Conservation (phyloP, 2,113 vertebrate species). For the Nanorana parkeri region DNA sequence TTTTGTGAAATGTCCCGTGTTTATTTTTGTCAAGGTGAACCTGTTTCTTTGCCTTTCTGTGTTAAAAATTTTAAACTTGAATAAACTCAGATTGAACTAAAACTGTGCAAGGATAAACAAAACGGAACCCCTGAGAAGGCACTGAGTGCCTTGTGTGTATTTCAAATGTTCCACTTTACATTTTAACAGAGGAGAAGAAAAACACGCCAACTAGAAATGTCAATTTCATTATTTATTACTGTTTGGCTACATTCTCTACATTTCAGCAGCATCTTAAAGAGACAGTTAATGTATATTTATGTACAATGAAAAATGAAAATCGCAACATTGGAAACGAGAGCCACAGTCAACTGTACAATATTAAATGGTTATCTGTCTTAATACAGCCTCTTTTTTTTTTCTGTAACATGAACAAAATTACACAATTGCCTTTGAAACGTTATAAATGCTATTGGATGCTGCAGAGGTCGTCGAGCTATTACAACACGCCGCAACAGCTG, state of each 20-base stretch:
- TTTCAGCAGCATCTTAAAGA: constrained; percentile 86
- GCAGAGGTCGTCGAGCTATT: constrained; percentile 49
- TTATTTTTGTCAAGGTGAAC: too few species aligned
- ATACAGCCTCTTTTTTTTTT: constrained; percentile 76
- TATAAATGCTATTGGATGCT: constrained; percentile 64
- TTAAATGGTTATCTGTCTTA: constrained; percentile 74
- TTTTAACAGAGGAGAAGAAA: background rate
- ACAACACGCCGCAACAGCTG: background rate
- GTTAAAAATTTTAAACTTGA: too few species aligned
- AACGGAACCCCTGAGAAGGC: too few species aligned
- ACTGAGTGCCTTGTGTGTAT: too few species aligned
- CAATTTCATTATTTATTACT: constrained; percentile 83
- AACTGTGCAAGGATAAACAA: too few species aligned
- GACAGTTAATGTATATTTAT: constrained; percentile 81
- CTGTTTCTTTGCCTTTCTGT: too few species aligned
- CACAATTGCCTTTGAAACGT: constrained; percentile 71
- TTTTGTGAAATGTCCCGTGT: too few species aligned
- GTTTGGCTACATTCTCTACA: constrained; percentile 86
- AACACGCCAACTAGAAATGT: constrained; percentile 71
- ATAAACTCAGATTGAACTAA: too few species aligned
- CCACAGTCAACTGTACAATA: constrained; percentile 81
- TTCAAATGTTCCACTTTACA: too few species aligned
- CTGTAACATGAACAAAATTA: constrained; percentile 77
- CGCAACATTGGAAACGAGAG: constrained; percentile 79
- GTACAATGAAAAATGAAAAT: constrained; percentile 82